A percentile compares a stretch with the other conserved stretches of the same genome.
phyloP scores from a whole-genome alignment of 1,140 invertebrate species.

The Telenomus remus region DNA sequence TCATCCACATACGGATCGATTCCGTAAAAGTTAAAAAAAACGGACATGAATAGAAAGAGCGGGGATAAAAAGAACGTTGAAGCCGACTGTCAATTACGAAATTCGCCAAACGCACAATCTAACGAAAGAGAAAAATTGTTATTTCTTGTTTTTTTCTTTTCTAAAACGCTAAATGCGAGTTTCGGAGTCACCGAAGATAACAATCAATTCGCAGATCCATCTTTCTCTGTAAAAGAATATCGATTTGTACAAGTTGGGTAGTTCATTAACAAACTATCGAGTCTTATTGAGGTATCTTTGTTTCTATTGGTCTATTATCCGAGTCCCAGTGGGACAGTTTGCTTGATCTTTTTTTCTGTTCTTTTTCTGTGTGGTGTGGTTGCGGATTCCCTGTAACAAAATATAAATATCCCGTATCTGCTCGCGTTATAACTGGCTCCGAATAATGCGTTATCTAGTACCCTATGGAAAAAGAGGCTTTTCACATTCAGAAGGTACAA shows the following conservation, averaged over 20 bases:
- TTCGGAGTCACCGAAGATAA: conserved; percentile 49
- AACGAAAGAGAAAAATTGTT: too few relatives aligned
- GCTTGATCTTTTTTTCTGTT: too few relatives aligned
- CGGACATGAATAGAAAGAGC: conserved; percentile 5
- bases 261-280: conserved; percentile 75
- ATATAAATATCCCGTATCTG: conserved; percentile 75
- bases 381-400: conserved; percentile 73
- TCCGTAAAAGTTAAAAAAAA: conserved; percentile 3
- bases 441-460: conserved; percentile 69
- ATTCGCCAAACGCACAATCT: conserved; percentile 52
- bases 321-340: conserved; percentile 64
- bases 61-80: conserved; percentile 20
- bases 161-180: conserved; percentile 63
- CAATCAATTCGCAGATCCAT: conserved; percentile 41
- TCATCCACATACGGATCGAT: not conserved
- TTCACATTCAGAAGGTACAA: conserved; percentile 58
- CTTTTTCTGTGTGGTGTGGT: conserved; percentile 50
- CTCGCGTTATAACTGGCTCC: conserved; percentile 69
- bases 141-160: conserved; percentile 2
- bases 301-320: conserved; percentile 76
- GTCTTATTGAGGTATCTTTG: conserved; percentile 76
- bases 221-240: conserved; percentile 75
- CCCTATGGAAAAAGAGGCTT: conserved; percentile 66
- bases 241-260: conserved; percentile 73
- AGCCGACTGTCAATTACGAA: conserved; percentile 51